Conservation (phyloP, 2,113 vertebrate genomes). For the Cichladusa arquata region DNA sequence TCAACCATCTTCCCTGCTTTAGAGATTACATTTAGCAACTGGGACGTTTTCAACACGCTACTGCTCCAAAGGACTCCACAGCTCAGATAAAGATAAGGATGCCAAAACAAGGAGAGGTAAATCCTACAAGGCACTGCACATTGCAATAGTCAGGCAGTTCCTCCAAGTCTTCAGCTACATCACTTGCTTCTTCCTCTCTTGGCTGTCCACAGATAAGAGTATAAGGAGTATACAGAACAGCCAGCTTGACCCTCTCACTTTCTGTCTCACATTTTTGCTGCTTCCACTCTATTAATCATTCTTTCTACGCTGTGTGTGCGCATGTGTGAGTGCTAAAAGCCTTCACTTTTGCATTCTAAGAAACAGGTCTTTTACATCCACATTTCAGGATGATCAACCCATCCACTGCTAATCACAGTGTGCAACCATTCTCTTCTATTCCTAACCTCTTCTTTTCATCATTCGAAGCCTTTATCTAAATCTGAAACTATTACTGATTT, state of each 20-base stretch:
- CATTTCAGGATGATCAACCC: background rate
- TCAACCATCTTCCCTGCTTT: background rate
- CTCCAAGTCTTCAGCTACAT: background rate
- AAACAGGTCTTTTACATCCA: background rate
- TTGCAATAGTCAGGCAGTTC: accelerated
- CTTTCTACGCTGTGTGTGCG: background rate
- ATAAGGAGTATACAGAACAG: background rate
- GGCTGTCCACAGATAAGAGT: background rate
- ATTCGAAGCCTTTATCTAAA: background rate
- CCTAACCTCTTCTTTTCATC: background rate
- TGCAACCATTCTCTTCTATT: background rate
- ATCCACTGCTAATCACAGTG: background rate
- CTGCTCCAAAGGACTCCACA: background rate
- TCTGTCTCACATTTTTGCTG: background rate
- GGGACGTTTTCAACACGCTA: background rate
- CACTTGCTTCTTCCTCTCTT: background rate
- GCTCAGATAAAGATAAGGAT: background rate
- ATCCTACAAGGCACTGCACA: background rate
- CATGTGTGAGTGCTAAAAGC: background rate
- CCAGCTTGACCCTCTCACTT: background rate
- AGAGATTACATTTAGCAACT: background rate
- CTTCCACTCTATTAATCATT: background rate
- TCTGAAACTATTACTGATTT: background rate
- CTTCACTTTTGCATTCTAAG: background rate
- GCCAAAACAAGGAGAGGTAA: background rate